Evolutionary conservation across 2,113 vertebrate genomes (phyloP).

Genomic region (Etheostoma spectabile): DNA sequence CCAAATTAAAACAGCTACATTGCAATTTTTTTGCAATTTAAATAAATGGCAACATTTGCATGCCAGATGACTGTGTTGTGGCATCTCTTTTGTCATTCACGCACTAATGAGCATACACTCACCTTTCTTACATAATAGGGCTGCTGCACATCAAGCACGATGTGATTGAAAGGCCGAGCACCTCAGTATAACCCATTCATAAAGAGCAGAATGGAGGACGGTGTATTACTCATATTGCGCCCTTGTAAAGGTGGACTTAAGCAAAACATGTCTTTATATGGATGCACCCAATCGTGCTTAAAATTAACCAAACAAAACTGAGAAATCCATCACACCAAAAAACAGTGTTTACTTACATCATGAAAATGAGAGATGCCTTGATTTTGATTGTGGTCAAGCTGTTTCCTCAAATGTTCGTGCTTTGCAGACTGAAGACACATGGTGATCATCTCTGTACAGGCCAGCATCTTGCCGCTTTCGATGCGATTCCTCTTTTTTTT

Average conservation of each 20-base stretch:
- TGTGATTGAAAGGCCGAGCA: conserved; percentile 28
- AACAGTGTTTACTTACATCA: conserved; percentile 70
- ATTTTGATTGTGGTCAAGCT: conserved; percentile 74
- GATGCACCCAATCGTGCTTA: conserved; percentile 4
- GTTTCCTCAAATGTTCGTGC: conserved; percentile 74
- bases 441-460: conserved; percentile 82
- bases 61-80: not conserved
- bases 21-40: not conserved
- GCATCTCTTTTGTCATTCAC: conserved; percentile 44
- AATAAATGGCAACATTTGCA: not conserved
- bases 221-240: conserved; percentile 9
- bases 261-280: not conserved
- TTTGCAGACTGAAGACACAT: conserved; percentile 83
- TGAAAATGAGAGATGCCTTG: conserved; percentile 74
- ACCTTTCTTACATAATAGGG: conserved; percentile 63
- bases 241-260: not conserved
- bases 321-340: not conserved
- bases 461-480: conserved; percentile 71
- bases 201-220: conserved; percentile 36
- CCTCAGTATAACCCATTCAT: conserved; percentile 50
- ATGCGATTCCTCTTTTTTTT: not conserved
- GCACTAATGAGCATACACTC: conserved; percentile 39
- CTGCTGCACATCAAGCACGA: conserved; percentile 19
- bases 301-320: not conserved
- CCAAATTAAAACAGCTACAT: not conserved